Conservation (phyloP, 2,888 invertebrate genomes). For the Archips xylosteana region DNA sequence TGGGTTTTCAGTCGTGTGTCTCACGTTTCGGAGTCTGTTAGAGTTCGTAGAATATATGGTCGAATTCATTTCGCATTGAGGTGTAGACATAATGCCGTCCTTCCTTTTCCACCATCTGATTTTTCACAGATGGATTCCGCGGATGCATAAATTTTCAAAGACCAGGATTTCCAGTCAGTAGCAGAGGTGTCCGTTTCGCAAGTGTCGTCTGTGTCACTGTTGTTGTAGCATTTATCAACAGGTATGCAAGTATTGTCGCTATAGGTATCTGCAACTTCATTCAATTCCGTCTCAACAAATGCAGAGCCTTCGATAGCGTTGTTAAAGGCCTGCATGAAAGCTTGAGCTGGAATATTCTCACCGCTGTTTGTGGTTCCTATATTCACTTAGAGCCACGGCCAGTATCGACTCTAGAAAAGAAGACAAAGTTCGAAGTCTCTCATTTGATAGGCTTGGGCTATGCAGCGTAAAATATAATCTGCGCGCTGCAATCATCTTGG, state of each 20-base stretch:
- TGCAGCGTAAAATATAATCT: slow-evolving; percentile 25
- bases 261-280: too few species aligned
- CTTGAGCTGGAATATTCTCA: slow-evolving; percentile 11
- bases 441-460: slow-evolving; percentile 26
- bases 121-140: neutral
- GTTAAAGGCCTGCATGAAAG: neutral
- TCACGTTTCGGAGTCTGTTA: neutral
- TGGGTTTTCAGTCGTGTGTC: neutral
- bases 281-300: too few species aligned
- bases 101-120: neutral
- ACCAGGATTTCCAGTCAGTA: slow-evolving; percentile 7
- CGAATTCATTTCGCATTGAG: neutral
- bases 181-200: neutral
- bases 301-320: too few species aligned
- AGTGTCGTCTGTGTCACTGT: neutral
- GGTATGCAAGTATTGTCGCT: too few species aligned
- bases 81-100: neutral
- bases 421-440: slow-evolving; percentile 12
- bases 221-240: neutral
- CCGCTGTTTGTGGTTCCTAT: neutral
- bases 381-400: slow-evolving; percentile 16
- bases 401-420: slow-evolving; percentile 13
- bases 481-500: slow-evolving; percentile 12
- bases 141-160: neutral
- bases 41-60: neutral